phyloP scores from a whole-genome alignment of 2,888 invertebrate species.

The Cyclophora punctaria region DNA sequence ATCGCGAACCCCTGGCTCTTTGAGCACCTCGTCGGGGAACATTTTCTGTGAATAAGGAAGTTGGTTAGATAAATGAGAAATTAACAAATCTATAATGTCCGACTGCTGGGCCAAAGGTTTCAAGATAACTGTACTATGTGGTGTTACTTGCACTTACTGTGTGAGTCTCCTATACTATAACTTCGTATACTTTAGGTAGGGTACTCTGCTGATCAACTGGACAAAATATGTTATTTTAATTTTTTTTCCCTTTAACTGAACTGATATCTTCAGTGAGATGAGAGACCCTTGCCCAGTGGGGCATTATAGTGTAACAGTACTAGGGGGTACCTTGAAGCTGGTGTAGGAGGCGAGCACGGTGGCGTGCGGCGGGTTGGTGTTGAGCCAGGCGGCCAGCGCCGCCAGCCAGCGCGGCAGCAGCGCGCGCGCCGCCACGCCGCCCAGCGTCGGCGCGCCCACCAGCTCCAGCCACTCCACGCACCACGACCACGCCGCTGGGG shows the following conservation, averaged over 20 bases:
- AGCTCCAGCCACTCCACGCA: conserved; percentile 95
- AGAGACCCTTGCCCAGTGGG: no score
- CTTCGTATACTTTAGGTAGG: no score
- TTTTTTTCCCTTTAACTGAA: background rate
- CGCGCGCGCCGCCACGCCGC: conserved; percentile 86
- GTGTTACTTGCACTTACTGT: no score
- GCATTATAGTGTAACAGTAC: background rate
- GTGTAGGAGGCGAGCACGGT: conserved; percentile 83
- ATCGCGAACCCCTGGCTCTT: conserved; percentile 74
- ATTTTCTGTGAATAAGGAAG: conserved; percentile 48
- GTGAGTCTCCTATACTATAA: no score
- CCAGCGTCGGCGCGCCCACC: conserved; percentile 84
- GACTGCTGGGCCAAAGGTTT: no score
- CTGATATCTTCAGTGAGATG: background rate
- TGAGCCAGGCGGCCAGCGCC: conserved; percentile 91
- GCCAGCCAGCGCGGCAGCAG: conserved; percentile 96
- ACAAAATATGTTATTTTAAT: no score
- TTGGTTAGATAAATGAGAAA: no score
- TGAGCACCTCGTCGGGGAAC: conserved; percentile 63
- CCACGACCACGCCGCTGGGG: conserved; percentile 90
- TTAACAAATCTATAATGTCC: no score
- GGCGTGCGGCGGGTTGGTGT: conserved; percentile 90
- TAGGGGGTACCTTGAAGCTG: conserved; percentile 49
- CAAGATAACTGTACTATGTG: no score
- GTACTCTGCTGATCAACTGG: no score